Conservation (phyloP, 2,113 vertebrate genomes). For the Mustela nigripes region DNA sequence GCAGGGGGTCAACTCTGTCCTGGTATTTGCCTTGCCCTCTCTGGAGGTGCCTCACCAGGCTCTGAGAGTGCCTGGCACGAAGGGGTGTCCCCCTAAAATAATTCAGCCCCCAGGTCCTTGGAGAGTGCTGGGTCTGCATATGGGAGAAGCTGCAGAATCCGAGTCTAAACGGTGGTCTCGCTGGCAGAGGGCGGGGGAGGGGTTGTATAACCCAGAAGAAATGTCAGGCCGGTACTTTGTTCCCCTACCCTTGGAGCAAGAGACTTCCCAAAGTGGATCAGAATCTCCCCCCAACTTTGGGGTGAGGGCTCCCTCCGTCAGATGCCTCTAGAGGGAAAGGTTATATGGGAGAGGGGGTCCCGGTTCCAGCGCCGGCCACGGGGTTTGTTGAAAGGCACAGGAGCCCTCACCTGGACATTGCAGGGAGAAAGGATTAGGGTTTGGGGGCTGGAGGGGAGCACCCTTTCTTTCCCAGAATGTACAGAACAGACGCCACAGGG, state of each 20-base stretch:
- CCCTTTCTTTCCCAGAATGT: not conserved
- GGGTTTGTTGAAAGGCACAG: conserved; percentile 42
- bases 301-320: conserved; percentile 23
- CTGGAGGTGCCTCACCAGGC: not conserved
- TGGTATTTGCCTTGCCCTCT: not conserved
- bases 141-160: not conserved
- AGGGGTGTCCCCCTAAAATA: not conserved
- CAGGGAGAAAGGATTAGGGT: conserved; percentile 18
- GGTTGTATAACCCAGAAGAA: not conserved
- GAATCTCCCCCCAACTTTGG: conserved; percentile 48
- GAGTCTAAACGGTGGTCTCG: not conserved
- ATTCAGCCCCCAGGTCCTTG: not conserved
- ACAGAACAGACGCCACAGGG: not conserved
- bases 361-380: not conserved
- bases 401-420: conserved; percentile 71
- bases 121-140: not conserved
- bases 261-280: conserved; percentile 70
- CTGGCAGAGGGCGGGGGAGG: not conserved
- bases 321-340: not conserved
- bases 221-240: not conserved
- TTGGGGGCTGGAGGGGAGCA: not conserved
- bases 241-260: not conserved
- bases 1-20: not conserved
- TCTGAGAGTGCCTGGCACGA: not conserved
- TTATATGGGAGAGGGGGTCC: not conserved